Evolutionary conservation across 2,113 vertebrate genomes (phyloP).

Genomic region (Petroica traversi): DNA sequence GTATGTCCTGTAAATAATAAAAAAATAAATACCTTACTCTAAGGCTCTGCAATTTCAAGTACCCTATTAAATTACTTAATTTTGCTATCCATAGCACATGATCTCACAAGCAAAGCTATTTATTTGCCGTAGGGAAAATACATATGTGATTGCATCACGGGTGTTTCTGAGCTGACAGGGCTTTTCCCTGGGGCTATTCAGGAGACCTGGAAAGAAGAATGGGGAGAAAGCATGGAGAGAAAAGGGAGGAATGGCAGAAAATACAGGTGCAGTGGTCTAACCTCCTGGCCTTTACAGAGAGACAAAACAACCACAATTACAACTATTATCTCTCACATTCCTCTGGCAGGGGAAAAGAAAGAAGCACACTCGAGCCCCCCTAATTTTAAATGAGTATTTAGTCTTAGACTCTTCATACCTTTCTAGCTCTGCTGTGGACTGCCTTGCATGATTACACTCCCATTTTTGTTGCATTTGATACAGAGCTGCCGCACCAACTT

Average conservation of each 20-base stretch:
- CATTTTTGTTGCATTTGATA: background rate
- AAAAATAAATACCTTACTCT: background rate
- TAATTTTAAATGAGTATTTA: background rate
- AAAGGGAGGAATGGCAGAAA: constrained; percentile 42
- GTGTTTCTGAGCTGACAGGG: constrained; percentile 72
- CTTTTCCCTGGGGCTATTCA: constrained; percentile 53
- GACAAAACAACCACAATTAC: constrained; percentile 41
- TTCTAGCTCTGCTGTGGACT: background rate
- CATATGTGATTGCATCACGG: constrained; percentile 53
- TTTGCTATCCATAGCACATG: constrained; percentile 68
- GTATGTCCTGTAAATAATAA: background rate
- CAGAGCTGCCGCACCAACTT: background rate
- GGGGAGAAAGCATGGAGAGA: constrained; percentile 19
- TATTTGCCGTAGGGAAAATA: constrained; percentile 76
- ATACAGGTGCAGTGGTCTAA: constrained; percentile 73
- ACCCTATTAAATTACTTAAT: constrained; percentile 64
- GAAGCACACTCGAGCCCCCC: background rate
- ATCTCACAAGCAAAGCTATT: constrained; percentile 85
- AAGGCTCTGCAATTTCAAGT: constrained; percentile 72
- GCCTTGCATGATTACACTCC: background rate
- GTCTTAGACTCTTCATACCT: background rate
- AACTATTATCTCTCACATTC: constrained; percentile 39
- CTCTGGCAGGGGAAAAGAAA: constrained; percentile 22
- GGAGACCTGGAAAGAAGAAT: constrained; percentile 56
- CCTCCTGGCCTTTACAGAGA: constrained; percentile 71